These are phyloP conservation scores for Siniperca knerii DNA, from an alignment of 2,113 vertebrate genomes.

Conservation along the genomic window DNA sequence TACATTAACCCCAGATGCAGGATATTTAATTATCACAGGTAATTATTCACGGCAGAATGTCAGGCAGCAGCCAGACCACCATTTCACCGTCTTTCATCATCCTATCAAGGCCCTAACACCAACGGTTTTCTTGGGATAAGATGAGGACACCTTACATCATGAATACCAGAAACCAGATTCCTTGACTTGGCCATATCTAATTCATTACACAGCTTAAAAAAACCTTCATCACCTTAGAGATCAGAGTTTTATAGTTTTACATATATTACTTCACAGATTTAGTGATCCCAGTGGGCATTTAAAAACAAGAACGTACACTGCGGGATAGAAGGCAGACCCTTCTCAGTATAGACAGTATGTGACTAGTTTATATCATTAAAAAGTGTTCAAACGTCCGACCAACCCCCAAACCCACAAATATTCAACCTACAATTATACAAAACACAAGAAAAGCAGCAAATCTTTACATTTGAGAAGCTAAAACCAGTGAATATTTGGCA, in stretches of 20 bases:
- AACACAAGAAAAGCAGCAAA: background rate
- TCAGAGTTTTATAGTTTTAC: slow-evolving; percentile 32
- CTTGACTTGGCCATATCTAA: slow-evolving; percentile 43
- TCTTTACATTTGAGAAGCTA: background rate
- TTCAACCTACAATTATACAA: background rate
- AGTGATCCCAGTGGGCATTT: background rate
- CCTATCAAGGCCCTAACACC: slow-evolving; percentile 54
- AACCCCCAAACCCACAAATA: background rate
- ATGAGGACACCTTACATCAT: slow-evolving; percentile 64
- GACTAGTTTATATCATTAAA: background rate
- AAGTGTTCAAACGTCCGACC: background rate
- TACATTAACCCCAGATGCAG: background rate
- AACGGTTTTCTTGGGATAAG: slow-evolving; percentile 45
- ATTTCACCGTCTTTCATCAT: slow-evolving; percentile 80
- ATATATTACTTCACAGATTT: slow-evolving; percentile 28
- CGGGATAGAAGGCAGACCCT: background rate
- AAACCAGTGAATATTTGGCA: background rate
- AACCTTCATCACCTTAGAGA: slow-evolving; percentile 29
- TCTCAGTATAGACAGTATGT: background rate
- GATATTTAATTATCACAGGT: slow-evolving; percentile 56
- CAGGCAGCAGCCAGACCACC: slow-evolving; percentile 44
- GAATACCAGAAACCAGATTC: slow-evolving; percentile 43
- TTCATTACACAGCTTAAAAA: slow-evolving; percentile 51
- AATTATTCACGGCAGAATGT: slow-evolving; percentile 54
- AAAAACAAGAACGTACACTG: background rate